These are phyloP conservation scores for Morone saxatilis DNA, from an alignment of 2,113 vertebrate genomes.

Conservation along the genomic window DNA sequence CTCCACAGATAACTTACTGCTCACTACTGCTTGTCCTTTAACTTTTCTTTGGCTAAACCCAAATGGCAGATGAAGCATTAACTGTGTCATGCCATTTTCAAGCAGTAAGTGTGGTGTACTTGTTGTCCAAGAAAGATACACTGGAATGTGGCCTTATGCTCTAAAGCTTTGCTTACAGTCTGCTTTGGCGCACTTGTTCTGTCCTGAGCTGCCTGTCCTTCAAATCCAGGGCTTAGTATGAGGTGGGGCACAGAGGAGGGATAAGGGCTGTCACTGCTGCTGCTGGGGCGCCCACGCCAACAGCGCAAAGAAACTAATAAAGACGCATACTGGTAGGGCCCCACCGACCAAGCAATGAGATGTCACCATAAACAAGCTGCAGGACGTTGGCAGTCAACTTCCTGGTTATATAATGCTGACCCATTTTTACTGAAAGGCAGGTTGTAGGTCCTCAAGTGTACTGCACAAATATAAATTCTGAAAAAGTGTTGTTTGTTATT, in stretches of 20 bases:
- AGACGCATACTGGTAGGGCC: constrained; percentile 79
- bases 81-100: constrained; percentile 37
- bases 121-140: constrained; percentile 49
- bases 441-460: constrained; percentile 57
- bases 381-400: constrained; percentile 81
- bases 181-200: constrained; percentile 58
- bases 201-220: constrained; percentile 67
- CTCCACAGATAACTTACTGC: constrained; percentile 29
- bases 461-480: constrained; percentile 40
- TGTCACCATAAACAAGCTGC: constrained; percentile 84
- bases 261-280: constrained; percentile 65
- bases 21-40: constrained; percentile 31
- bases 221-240: constrained; percentile 71
- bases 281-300: constrained; percentile 64
- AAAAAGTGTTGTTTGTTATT: constrained; percentile 51
- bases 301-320: constrained; percentile 79
- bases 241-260: constrained; percentile 74
- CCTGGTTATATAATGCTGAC: constrained; percentile 80
- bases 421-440: constrained; percentile 67
- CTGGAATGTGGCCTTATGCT: constrained; percentile 42
- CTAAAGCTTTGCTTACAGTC: constrained; percentile 51
- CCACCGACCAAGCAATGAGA: constrained; percentile 77
- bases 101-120: constrained; percentile 29
- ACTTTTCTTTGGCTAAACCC: constrained; percentile 28
- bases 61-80: constrained; percentile 38